Evolutionary conservation across 2,888 invertebrate species (phyloP).

Genomic region (Apamea monoglypha): DNA sequence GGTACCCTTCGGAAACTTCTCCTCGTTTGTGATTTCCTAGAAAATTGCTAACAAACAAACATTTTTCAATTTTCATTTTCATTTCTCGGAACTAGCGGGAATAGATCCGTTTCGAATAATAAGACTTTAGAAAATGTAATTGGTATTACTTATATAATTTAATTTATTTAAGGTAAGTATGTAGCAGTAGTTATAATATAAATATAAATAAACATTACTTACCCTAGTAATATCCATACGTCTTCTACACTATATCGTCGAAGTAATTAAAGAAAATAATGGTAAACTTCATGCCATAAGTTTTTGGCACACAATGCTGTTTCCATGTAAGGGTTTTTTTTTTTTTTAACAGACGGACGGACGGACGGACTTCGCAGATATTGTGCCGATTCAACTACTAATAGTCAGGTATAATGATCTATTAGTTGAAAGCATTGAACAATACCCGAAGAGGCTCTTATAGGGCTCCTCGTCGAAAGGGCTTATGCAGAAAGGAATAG

Average conservation of each 20-base stretch:
- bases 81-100: no score
- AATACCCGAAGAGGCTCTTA: neutral
- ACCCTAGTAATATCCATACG: neutral
- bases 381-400: neutral
- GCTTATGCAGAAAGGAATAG: neutral
- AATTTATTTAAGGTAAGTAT: neutral
- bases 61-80: no score
- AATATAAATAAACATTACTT: neutral
- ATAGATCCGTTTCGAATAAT: neutral
- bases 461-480: neutral
- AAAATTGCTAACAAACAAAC: neutral
- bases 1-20: neutral
- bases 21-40: constrained; percentile 1
- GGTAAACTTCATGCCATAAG: neutral
- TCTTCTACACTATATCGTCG: neutral
- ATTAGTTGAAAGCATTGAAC: constrained; percentile 1
- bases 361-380: neutral
- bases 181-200: neutral
- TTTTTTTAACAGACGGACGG: no score
- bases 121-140: no score
- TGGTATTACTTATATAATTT: neutral
- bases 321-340: no score
- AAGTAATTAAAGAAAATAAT: constrained; percentile 11
- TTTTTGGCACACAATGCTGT: constrained; percentile 8
- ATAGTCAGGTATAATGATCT: neutral